Base-by-base conservation (phyloP, 2,797 vertebrate species). In the Naso thynnoides region DNA sequence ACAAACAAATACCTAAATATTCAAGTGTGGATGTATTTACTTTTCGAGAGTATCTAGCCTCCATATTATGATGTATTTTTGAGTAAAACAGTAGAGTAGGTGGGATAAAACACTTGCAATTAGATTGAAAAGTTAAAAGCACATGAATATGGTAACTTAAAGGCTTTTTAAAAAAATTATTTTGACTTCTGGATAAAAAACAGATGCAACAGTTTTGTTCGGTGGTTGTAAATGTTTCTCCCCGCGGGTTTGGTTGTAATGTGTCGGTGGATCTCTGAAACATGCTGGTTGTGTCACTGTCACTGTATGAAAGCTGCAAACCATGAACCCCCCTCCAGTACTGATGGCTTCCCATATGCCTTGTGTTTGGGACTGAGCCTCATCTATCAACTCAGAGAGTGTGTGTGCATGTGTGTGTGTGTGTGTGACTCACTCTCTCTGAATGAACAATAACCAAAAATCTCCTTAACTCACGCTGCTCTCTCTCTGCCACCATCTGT, bases 361-460 rank as follows among this genome's bases (percentile, higher is more conserved):
- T 49, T n/a, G 3, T 62, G 38, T 57, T 44, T 21, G 21, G 13
- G 23, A 44, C 8, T 45, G 29, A 71, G 61, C 59, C 24, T 62
- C 57, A 74, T 82, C 57, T 7, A 69, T 78, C 57, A 67, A 36
- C 44, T 45, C 21, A 53, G 47, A 19, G 27, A 52, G 56, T 74
- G 24, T 65, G 64, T 23, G 44, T 58, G 26, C 19, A 19, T 44
- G 18, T 42, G 18, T 42, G 42, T n/a, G 23, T 59, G 68, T 24
- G 42, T 57, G 29, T 24, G 36, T 23, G 65, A 23, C 26, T 57
- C 36, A 41, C 19, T 8, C 63, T 52, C 29, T 39, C 27, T 53
- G 61, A 79, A 70, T 75, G 69, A 86, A 81, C 81, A 81, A 67
- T 70, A 76, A 82, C 39, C 70, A 80, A 66, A 79, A 86, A 77